A percentile compares a stretch with the other conserved stretches of the same genome.
Evolutionary conservation across 2,888 invertebrate species (phyloP).

Genomic region (Gastracanthus pulcherrimus): DNA sequence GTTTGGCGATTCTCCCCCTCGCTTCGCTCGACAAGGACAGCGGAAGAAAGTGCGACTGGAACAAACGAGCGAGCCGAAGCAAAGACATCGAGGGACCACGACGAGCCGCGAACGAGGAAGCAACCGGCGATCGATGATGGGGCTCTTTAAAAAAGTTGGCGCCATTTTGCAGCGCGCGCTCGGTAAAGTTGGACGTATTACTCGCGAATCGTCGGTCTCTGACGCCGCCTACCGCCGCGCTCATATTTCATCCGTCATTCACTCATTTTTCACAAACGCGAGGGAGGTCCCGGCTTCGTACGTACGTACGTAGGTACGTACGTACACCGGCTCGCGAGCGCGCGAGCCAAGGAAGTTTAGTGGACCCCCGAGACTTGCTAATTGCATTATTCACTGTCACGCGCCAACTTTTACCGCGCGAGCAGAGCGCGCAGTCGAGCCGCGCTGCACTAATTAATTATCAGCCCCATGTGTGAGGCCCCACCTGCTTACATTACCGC

Average conservation of each 20-base stretch:
- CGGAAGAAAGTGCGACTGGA: background rate
- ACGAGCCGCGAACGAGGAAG: no score
- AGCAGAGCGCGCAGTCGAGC: background rate
- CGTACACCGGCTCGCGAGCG: background rate
- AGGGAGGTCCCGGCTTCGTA: background rate
- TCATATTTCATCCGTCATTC: slow-evolving; percentile 64
- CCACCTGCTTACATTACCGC: background rate
- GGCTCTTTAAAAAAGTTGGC: slow-evolving; percentile 59
- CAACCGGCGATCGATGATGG: slow-evolving; percentile 50
- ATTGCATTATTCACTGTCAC: slow-evolving; percentile 65
- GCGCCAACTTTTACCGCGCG: slow-evolving; percentile 59
- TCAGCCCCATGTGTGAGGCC: slow-evolving; percentile 13
- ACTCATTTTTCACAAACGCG: slow-evolving; percentile 65
- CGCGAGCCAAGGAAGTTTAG: slow-evolving; percentile 57
- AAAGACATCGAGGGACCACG: background rate
- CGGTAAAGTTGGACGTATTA: slow-evolving; percentile 58
- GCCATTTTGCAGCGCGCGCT: slow-evolving; percentile 49
- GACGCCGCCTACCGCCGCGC: slow-evolving; percentile 54
- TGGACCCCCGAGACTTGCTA: slow-evolving; percentile 61
- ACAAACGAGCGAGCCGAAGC: background rate
- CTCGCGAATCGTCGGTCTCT: slow-evolving; percentile 62
- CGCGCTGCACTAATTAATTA: slow-evolving; percentile 50
- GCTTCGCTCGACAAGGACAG: background rate
- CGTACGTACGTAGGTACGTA: background rate
- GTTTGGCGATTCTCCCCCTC: background rate